Evolutionary conservation across 1,140 invertebrate genomes (phyloP).

Genomic region (Neodiprion virginianus): DNA sequence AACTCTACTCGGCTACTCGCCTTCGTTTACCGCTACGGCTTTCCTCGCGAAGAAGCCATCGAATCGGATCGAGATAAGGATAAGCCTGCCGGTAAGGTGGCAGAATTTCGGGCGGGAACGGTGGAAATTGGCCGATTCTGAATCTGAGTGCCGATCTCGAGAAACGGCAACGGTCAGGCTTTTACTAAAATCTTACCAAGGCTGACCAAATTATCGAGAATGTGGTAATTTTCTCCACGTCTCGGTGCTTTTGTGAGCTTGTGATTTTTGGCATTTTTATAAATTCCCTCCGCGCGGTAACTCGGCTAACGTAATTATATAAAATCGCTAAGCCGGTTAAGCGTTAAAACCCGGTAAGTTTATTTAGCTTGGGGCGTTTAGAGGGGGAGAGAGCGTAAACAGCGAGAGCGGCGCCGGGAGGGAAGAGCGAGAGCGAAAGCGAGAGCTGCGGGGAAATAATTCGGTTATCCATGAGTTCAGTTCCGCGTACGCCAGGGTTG

Average conservation of each 20-base stretch:
- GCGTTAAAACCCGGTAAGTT: slow-evolving; percentile 40
- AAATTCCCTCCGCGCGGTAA: slow-evolving; percentile 23
- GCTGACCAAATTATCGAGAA: background rate
- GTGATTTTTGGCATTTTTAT: background rate
- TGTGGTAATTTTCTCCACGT: background rate
- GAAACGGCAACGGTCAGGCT: too few relatives aligned
- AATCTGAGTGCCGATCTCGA: too few relatives aligned
- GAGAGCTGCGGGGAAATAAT: slow-evolving; percentile 30
- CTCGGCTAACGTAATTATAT: slow-evolving; percentile 36
- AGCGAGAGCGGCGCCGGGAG: slow-evolving; percentile 16
- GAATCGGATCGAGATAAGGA: too few relatives aligned
- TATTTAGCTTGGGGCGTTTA: slow-evolving; percentile 32
- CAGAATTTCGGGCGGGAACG: too few relatives aligned
- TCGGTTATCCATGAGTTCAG: slow-evolving; percentile 40
- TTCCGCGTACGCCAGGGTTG: slow-evolving; percentile 25
- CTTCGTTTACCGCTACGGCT: too few relatives aligned
- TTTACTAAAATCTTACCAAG: background rate
- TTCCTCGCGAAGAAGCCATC: too few relatives aligned
- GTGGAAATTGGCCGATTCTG: too few relatives aligned
- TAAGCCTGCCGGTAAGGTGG: too few relatives aligned
- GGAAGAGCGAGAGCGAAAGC: slow-evolving; percentile 21
- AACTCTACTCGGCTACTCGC: too few relatives aligned
- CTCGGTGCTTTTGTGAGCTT: too few relatives aligned
- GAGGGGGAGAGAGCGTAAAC: slow-evolving; percentile 21
- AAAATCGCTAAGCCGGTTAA: slow-evolving; percentile 41